A percentile compares a stretch with the other conserved stretches of the same genome.
These are phyloP conservation scores for Carlito syrichta DNA, from an alignment of 2,113 vertebrate genomes.

Conservation along the genomic window DNA sequence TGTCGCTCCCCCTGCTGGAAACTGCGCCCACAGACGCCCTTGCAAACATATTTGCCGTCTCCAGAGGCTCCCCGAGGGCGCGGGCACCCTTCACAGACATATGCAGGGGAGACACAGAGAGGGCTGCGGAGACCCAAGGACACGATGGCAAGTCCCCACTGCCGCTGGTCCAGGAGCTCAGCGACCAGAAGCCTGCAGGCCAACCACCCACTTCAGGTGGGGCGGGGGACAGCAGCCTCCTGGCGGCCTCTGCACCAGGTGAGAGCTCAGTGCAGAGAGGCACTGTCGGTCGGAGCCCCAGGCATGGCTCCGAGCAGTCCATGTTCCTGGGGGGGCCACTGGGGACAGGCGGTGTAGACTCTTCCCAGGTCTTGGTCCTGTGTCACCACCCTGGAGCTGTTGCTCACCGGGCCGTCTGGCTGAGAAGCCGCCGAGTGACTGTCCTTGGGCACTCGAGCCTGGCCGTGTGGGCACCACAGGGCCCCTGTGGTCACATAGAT, in stretches of 20 bases:
- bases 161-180: slow-evolving; percentile 79
- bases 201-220: fast-evolving
- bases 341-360: background rate
- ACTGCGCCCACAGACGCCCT: slow-evolving; percentile 41
- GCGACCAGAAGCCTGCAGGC: fast-evolving
- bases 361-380: fast-evolving
- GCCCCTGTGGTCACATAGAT: background rate
- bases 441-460: background rate
- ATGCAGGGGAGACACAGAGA: slow-evolving; percentile 24
- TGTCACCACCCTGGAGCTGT: background rate
- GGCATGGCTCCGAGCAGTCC: background rate
- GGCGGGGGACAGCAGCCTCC: background rate
- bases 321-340: background rate
- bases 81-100: slow-evolving; percentile 50
- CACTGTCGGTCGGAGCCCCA: no score
- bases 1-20: background rate
- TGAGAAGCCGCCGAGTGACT: fast-evolving
- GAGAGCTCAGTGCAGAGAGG: background rate
- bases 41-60: slow-evolving; percentile 43
- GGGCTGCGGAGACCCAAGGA: background rate
- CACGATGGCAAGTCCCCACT: background rate
- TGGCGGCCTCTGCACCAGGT: slow-evolving; percentile 19
- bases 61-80: background rate
- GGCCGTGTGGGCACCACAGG: background rate
- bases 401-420: background rate